Base-by-base conservation (phyloP, 2,888 invertebrate species). In the Prenolepis imparis region DNA sequence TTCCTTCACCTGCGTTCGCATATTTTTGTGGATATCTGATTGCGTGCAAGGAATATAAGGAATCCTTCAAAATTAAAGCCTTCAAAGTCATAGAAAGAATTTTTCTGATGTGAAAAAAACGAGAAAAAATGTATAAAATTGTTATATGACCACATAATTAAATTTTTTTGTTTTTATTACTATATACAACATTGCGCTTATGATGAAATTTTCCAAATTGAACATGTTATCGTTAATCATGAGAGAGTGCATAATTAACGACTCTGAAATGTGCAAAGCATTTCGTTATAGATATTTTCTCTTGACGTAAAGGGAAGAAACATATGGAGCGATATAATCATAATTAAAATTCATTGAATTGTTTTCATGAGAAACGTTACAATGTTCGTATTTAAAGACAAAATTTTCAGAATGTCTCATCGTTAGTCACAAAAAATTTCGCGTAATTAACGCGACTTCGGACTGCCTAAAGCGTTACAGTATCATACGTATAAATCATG, bases 41-140 rank as follows among this genome's bases (percentile, higher is more conserved):
- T 21, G 32, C 28, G 44, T 61, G 64, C 21, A 15, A 44, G 4
- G 61, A 61, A 61, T 74, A 61, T 44, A 74, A 44, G n/a, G 9
- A 73, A 15, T 15, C 8, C 3, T 6, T 55, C 15, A 24, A n/a
- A n/a, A 24, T n/a, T 18, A 57, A 61, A 32, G 32, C 15, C 18
- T 18, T 18, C 0, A 18, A 41, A 64, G 5, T 18, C 41, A 41
- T 24, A 12, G 6, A 61, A n/a, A n/a, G 1, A 24, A 36, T 39
- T 36, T 55, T 57, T 24, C 1, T 24, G 21, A 12, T 4, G 5
- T 24, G 5, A 36, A 66, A 24, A n/a, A 36, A 39, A 64, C 9
- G 15, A n/a, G 11, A 36, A 8, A 61, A 61, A 32, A 8, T 6
- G 18, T 48, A 44, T 15, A 18, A 1, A 52, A n/a, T 67, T 48